A percentile compares a stretch with the other conserved stretches of the same genome.
phyloP scores from a whole-genome alignment of 2,888 invertebrate genomes.

The Drosophila mulleri region DNA sequence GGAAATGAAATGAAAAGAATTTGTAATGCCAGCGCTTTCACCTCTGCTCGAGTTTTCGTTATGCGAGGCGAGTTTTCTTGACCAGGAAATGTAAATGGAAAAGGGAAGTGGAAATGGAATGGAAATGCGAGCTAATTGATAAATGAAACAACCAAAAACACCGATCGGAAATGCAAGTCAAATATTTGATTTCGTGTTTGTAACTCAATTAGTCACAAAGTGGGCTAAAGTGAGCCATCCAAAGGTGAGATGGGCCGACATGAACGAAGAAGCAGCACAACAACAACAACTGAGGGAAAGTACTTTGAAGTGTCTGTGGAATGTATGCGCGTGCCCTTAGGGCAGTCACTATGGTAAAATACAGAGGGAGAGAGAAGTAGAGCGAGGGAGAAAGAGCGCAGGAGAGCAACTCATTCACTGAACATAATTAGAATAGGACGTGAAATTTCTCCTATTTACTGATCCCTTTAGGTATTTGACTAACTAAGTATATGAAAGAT shows the following conservation, averaged over 20 bases:
- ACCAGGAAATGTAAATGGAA: constrained; percentile 65
- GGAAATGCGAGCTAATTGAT: constrained; percentile 58
- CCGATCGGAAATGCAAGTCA: constrained; percentile 20
- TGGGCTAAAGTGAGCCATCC: constrained; percentile 18
- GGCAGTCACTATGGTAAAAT: background rate
- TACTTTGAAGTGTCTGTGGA: background rate
- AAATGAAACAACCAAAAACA: constrained; percentile 31
- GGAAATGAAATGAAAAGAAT: constrained; percentile 41
- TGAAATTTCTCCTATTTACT: no score
- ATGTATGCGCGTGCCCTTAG: background rate
- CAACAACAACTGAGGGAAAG: background rate
- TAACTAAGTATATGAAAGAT: no score
- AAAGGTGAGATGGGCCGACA: background rate
- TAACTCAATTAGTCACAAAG: constrained; percentile 47
- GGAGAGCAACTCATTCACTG: background rate
- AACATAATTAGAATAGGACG: no score
- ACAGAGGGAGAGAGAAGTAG: background rate
- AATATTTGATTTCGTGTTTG: constrained; percentile 31
- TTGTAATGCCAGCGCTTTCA: constrained; percentile 60
- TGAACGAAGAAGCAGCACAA: background rate
- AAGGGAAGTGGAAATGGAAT: constrained; percentile 61
- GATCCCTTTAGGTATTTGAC: no score
- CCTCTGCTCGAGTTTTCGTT: constrained; percentile 46
- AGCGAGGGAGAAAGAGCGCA: no score
- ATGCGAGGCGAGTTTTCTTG: constrained; percentile 26